Percentiles rank a stretch among this genome's conserved stretches.
phyloP scores from a whole-genome alignment of 2,797 vertebrate genomes.

The Valencia hispanica region DNA sequence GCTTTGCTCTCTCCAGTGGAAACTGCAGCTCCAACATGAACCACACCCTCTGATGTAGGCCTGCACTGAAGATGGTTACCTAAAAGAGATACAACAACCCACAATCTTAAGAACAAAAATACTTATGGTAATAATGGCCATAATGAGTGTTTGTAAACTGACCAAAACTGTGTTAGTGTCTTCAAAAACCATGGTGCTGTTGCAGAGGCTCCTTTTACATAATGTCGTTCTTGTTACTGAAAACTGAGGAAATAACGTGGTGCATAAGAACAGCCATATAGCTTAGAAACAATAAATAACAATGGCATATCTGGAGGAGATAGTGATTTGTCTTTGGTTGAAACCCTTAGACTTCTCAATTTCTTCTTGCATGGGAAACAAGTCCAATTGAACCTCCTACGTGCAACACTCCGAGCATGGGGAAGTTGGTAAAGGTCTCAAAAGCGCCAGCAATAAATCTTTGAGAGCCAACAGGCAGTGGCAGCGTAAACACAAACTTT shows the following conservation, averaged over 20 bases:
- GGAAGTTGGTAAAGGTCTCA: background rate
- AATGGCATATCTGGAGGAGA: background rate
- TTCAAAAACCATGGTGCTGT: no score
- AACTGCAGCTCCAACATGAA: no score
- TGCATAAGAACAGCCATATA: background rate
- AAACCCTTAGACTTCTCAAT: background rate
- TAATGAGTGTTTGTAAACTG: no score
- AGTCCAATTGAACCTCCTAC: background rate
- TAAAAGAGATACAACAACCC: no score
- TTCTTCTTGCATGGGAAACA: background rate
- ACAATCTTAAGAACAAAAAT: no score
- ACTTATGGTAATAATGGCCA: no score
- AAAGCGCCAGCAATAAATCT: constrained; percentile 35
- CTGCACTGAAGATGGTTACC: no score
- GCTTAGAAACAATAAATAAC: background rate
- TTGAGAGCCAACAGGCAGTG: constrained; percentile 12
- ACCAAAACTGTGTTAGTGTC: no score
- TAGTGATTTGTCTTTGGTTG: background rate
- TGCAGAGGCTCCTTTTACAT: no score
- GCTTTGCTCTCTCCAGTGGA: no score
- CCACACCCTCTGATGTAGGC: no score
- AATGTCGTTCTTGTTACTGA: no score
- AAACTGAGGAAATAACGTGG: background rate
- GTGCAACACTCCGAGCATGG: background rate
- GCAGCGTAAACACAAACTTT: constrained; percentile 2